phyloP scores from a whole-genome alignment of 2,797 vertebrate genomes.

The Eremophila alpestris region DNA sequence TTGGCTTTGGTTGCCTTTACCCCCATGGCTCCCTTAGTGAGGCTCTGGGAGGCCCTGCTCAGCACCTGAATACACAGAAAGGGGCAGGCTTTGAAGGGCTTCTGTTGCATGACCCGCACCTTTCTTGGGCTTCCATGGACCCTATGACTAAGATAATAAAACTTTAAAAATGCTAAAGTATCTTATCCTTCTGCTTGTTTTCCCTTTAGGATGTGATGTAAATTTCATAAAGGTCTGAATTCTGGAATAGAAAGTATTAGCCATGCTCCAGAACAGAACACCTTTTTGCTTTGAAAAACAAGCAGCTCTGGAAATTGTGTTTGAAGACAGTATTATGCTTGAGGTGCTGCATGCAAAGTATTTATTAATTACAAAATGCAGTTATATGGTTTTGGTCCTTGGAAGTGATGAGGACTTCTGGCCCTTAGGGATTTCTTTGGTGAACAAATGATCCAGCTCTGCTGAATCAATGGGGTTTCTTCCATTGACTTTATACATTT shows the following conservation, averaged over 20 bases:
- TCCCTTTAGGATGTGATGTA: neutral
- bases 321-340: neutral
- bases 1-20: neutral
- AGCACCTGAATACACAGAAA: rapidly evolving
- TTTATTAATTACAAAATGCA: neutral
- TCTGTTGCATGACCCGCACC: neutral
- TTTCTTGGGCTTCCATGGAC: neutral
- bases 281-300: neutral
- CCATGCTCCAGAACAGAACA: neutral
- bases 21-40: neutral
- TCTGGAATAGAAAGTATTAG: neutral
- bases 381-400: neutral
- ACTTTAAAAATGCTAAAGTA: neutral
- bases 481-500: neutral
- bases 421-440: neutral
- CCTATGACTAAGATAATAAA: neutral
- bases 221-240: neutral
- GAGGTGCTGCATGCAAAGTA: neutral
- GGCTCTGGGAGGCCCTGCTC: neutral
- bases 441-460: neutral
- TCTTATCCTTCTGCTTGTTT: neutral
- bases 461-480: neutral
- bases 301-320: neutral
- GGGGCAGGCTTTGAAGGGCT: neutral
- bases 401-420: neutral